phyloP scores from a whole-genome alignment of 2,888 invertebrate genomes.

The Odontomyia ornata region DNA sequence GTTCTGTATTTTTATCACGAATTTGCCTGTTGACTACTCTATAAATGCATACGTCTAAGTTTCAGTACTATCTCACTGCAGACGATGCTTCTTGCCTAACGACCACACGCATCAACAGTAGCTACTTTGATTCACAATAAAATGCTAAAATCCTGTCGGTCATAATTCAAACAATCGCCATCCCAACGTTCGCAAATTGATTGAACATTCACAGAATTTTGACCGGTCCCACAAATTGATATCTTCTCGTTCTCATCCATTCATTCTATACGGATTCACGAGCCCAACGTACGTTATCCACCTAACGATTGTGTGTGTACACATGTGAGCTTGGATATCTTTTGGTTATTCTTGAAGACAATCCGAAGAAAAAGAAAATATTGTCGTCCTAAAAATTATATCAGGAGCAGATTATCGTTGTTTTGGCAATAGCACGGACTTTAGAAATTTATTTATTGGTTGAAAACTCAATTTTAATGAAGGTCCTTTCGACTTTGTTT shows the following conservation, averaged over 20 bases:
- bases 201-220: slow-evolving; percentile 51
- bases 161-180: slow-evolving; percentile 50
- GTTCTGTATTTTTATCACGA: too few species aligned
- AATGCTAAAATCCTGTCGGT: slow-evolving; percentile 18
- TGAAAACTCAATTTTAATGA: slow-evolving; percentile 62
- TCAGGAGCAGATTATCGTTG: slow-evolving; percentile 34
- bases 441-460: slow-evolving; percentile 60
- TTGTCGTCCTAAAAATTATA: slow-evolving; percentile 9
- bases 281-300: not conserved
- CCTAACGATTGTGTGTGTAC: not conserved
- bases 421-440: slow-evolving; percentile 37
- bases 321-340: not conserved
- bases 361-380: not conserved
- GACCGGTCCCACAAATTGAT: slow-evolving; percentile 49
- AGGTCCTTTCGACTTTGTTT: slow-evolving; percentile 51
- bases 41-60: too few species aligned
- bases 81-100: not conserved
- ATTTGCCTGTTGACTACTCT: too few species aligned
- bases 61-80: too few species aligned
- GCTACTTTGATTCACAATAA: slow-evolving; percentile 15
- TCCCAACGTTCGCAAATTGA: slow-evolving; percentile 47
- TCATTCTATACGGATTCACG: slow-evolving; percentile 6
- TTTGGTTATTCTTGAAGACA: not conserved
- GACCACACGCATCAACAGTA: slow-evolving; percentile 46
- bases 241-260: slow-evolving; percentile 41